phyloP scores from a whole-genome alignment of 2,113 vertebrate species.

The Pholis gunnellus region DNA sequence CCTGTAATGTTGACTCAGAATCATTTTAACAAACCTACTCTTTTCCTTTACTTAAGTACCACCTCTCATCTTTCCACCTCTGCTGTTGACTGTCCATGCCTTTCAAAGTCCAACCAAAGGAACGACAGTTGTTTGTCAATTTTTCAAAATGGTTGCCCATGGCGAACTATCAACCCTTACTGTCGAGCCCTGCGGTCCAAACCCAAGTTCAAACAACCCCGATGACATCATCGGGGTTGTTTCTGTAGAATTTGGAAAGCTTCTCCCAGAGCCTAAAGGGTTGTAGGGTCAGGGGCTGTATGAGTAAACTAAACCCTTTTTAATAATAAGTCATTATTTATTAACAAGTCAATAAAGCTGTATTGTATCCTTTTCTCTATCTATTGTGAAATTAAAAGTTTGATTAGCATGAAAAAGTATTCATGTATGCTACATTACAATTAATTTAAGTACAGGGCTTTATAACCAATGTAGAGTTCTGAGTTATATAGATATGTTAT shows the following conservation, averaged over 20 bases:
- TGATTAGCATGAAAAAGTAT: background rate
- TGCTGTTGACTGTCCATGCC: too few species aligned
- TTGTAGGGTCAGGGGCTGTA: background rate
- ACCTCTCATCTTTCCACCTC: too few species aligned
- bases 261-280: background rate
- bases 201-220: too few species aligned
- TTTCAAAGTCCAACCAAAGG: background rate
- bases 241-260: background rate
- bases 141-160: too few species aligned
- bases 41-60: background rate
- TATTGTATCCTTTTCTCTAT: background rate
- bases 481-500: background rate
- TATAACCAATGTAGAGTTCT: background rate
- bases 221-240: background rate
- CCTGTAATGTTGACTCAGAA: too few species aligned
- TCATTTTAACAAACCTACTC: background rate
- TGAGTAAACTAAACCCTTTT: background rate
- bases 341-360: background rate
- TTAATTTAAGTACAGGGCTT: background rate
- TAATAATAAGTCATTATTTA: background rate
- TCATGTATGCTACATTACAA: background rate
- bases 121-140: too few species aligned
- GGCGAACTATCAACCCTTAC: too few species aligned
- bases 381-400: too few species aligned
- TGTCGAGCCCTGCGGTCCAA: too few species aligned